Percentiles rank a stretch among this genome's conserved stretches.
Evolutionary conservation across 2,113 vertebrate species (phyloP).

Genomic region (Silurus meridionalis): DNA sequence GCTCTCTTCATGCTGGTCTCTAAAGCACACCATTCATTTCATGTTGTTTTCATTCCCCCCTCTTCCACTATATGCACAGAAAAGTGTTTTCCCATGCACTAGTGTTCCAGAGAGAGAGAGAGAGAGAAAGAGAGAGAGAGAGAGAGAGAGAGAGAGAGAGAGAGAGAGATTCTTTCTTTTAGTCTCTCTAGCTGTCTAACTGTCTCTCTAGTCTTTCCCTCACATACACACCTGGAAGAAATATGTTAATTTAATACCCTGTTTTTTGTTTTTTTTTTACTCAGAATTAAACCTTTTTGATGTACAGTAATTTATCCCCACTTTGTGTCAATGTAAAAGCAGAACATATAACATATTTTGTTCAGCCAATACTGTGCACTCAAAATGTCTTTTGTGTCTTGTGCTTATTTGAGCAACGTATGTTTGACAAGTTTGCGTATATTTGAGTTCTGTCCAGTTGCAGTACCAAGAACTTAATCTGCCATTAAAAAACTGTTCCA

Average conservation of each 20-base stretch:
- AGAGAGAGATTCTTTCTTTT: conserved; percentile 36
- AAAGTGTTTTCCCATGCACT: conserved; percentile 67
- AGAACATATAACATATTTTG: conserved; percentile 41
- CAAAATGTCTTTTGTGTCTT: conserved; percentile 47
- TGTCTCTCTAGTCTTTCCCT: conserved; percentile 43
- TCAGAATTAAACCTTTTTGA: conserved; percentile 27
- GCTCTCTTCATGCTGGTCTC: conserved; percentile 68
- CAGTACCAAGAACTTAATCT: conserved; percentile 21
- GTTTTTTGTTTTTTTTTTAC: conserved; percentile 52
- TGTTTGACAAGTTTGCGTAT: conserved; percentile 38
- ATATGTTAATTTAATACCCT: conserved; percentile 59
- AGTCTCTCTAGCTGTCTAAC: conserved; percentile 44
- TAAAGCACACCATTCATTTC: conserved; percentile 73
- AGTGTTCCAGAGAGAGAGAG: conserved; percentile 60
- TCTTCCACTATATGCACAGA: conserved; percentile 64
- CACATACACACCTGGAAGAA: conserved; percentile 65
- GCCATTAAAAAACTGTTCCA: conserved; percentile 33
- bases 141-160: conserved; percentile 31
- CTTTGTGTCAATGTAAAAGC: conserved; percentile 21
- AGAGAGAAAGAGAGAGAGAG: conserved; percentile 23
- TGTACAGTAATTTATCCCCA: conserved; percentile 34
- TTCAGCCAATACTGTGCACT: conserved; percentile 51
- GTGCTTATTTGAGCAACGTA: conserved; percentile 41
- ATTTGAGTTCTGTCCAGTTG: conserved; percentile 4
- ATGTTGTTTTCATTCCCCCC: conserved; percentile 72